Conservation (phyloP, 30 jellyfish, hydroid and myxozoan genomes). For the Nemopilema nomurai region DNA sequence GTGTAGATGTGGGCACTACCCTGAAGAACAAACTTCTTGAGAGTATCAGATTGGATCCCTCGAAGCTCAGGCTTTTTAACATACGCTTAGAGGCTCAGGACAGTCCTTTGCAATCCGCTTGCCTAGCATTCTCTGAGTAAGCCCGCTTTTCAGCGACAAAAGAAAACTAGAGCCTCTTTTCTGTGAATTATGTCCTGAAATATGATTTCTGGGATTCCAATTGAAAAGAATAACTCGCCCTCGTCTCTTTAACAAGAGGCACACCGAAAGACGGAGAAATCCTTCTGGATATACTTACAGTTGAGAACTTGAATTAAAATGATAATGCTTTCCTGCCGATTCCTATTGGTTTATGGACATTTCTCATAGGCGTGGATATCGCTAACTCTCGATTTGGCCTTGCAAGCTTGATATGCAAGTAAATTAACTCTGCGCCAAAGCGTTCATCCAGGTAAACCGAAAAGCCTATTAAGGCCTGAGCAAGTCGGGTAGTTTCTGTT, state of each 20-base stretch:
- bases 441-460: background rate
- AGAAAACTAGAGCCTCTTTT: background rate
- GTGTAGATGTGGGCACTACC: background rate
- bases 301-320: background rate
- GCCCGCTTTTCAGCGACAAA: background rate
- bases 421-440: background rate
- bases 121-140: background rate
- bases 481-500: background rate
- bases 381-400: background rate
- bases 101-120: background rate
- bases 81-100: background rate
- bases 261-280: background rate
- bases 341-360: background rate
- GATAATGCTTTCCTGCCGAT: background rate
- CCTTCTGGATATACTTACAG: background rate
- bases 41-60: background rate
- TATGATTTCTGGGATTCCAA: background rate
- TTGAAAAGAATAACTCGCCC: background rate
- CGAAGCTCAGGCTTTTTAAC: background rate
- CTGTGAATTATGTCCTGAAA: background rate
- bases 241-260: background rate
- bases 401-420: background rate
- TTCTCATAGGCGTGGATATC: background rate
- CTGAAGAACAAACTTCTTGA: background rate
- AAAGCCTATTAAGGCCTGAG: background rate